Evolutionary conservation across 2,888 invertebrate genomes (phyloP).

Genomic region (Acholoe squamosa): DNA sequence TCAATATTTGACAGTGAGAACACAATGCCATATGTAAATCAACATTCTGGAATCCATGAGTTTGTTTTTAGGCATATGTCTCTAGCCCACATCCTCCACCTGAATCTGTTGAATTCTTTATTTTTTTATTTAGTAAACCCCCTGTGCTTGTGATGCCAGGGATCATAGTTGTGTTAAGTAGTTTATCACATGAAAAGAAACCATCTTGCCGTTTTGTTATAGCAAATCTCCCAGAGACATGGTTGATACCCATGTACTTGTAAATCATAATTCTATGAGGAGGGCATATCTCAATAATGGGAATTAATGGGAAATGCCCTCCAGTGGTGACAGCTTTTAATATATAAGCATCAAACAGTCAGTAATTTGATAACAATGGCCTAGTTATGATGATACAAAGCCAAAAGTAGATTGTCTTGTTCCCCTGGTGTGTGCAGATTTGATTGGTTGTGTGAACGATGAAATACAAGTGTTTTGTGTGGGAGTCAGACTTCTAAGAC

Average conservation of each 20-base stretch:
- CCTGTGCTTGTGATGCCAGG: too few species aligned
- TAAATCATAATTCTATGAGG: slow-evolving; percentile 1
- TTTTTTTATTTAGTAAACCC: neutral
- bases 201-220: slow-evolving; percentile 39
- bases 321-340: neutral
- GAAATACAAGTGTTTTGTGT: neutral
- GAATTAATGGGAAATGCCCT: too few species aligned
- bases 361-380: neutral
- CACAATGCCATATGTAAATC: neutral
- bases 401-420: neutral
- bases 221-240: neutral
- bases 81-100: neutral
- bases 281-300: too few species aligned
- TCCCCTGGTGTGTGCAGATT: neutral
- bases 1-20: too few species aligned
- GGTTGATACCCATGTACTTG: neutral
- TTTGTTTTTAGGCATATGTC: neutral
- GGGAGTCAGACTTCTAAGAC: neutral
- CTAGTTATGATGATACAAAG: neutral
- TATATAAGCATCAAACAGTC: neutral
- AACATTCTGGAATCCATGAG: neutral
- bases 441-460: neutral
- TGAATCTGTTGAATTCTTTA: slow-evolving; percentile 6
- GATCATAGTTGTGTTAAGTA: neutral
- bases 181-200: neutral